phyloP scores from a whole-genome alignment of 2,113 vertebrate species.

The Ciconia maguari region DNA sequence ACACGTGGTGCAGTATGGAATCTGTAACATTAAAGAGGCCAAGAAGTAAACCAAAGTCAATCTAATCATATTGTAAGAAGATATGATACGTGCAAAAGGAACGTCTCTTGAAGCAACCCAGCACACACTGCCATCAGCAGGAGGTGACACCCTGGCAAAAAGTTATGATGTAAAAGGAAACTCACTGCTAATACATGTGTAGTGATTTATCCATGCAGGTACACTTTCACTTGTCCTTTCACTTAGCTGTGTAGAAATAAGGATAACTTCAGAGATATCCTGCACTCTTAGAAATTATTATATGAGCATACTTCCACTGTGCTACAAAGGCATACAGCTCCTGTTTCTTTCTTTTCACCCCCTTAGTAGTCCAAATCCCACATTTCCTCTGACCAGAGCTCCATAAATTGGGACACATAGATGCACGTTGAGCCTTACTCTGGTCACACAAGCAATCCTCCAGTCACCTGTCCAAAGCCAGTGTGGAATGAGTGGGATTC shows the following conservation, averaged over 20 bases:
- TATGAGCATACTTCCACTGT: background rate
- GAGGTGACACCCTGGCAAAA: background rate
- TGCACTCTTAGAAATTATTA: background rate
- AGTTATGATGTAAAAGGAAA: background rate
- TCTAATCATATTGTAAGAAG: background rate
- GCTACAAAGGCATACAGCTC: rapidly evolving
- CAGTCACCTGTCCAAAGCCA: background rate
- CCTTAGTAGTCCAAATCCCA: background rate
- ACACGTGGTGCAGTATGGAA: background rate
- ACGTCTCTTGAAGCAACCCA: background rate
- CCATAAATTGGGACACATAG: background rate
- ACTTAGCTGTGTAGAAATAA: background rate
- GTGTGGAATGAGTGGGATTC: background rate
- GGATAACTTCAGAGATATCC: background rate
- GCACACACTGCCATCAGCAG: background rate
- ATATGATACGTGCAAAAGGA: rapidly evolving
- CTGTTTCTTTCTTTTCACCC: background rate
- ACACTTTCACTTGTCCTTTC: background rate
- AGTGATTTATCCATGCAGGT: background rate
- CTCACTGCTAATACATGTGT: background rate
- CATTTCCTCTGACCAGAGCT: background rate
- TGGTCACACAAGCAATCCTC: background rate
- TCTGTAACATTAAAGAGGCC: background rate
- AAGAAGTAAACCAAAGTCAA: background rate
- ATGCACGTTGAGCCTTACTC: rapidly evolving